Percentiles rank a stretch among this genome's conserved stretches.
These are phyloP conservation scores for Helleia helle DNA, from an alignment of 2,888 invertebrate species.

Conservation along the genomic window DNA sequence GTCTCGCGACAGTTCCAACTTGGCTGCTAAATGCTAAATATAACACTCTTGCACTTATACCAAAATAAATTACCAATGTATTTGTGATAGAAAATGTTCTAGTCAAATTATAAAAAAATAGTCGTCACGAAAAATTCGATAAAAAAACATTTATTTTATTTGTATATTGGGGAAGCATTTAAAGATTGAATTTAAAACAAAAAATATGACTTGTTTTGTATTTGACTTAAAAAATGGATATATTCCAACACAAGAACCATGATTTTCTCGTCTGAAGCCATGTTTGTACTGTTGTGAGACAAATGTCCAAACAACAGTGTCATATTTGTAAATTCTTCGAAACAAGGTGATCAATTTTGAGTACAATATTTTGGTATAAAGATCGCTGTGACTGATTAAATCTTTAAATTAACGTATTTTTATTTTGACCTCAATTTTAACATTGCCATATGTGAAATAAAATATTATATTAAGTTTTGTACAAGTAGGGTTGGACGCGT, in stretches of 20 bases:
- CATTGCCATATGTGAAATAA: constrained; percentile 1
- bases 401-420: too few species aligned
- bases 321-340: neutral
- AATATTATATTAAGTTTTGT: too few species aligned
- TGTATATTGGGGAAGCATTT: too few species aligned
- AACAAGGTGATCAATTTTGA: neutral
- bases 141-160: too few species aligned
- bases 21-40: neutral
- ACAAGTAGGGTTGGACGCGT: too few species aligned
- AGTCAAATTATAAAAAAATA: neutral
- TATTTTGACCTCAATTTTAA: neutral
- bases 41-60: neutral
- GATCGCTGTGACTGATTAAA: neutral
- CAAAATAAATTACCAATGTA: neutral
- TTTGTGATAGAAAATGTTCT: constrained; percentile 2
- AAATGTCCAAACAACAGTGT: neutral
- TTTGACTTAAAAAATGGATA: too few species aligned
- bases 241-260: too few species aligned
- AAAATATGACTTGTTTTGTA: too few species aligned
- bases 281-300: neutral
- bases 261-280: neutral
- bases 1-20: neutral
- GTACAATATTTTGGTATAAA: neutral
- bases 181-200: too few species aligned
- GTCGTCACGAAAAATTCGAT: too few species aligned